Evolutionary conservation across 2,797 vertebrate species (phyloP).

Genomic region (Poecile montanus): DNA sequence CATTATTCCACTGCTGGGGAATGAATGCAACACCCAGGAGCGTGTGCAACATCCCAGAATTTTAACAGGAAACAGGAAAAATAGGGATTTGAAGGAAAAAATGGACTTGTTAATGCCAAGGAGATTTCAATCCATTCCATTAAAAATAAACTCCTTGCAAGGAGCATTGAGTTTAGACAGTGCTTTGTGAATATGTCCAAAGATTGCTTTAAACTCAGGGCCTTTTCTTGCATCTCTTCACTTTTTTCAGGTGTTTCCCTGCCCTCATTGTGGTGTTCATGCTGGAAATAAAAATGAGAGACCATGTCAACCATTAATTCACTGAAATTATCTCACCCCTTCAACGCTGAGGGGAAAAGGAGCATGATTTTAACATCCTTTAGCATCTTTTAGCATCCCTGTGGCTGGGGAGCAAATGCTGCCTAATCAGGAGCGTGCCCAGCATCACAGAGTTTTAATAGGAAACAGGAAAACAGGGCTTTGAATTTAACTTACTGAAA

Average conservation of each 20-base stretch:
- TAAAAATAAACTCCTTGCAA: not conserved
- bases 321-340: not conserved
- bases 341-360: accelerated
- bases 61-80: not conserved
- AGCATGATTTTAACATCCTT: not conserved
- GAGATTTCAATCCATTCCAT: not conserved
- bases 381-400: not conserved
- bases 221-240: not conserved
- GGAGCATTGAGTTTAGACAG: not conserved
- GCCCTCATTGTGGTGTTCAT: not conserved
- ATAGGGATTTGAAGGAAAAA: not conserved
- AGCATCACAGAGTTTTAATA: not conserved
- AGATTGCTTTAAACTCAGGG: not conserved
- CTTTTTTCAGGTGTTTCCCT: not conserved
- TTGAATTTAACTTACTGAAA: not conserved
- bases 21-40: not conserved
- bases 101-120: not conserved
- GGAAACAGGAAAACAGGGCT: not conserved
- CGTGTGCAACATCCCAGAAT: accelerated
- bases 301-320: not conserved
- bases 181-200: not conserved
- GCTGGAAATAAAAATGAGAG: not conserved
- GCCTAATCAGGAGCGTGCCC: accelerated
- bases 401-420: not conserved
- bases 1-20: not conserved